Base-by-base conservation (phyloP, 2,113 vertebrate genomes). In the Gorilla gorilla region DNA sequence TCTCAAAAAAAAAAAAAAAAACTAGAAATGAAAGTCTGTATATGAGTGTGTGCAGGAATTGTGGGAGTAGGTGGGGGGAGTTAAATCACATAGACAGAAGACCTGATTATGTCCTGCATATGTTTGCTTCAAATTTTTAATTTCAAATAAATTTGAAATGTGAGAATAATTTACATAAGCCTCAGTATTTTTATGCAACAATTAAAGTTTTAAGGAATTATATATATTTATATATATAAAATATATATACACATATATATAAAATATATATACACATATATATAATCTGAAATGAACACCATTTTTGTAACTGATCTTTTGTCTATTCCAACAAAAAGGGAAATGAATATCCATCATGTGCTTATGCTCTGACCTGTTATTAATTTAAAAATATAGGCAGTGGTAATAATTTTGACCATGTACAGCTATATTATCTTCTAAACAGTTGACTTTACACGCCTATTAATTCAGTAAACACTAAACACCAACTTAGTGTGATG, bases 281-380 rank as follows among this genome's bases (percentile, higher is more conserved):
- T 55, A 7, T 20, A 40, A 52, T 80, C 48, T 45, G 16, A 97
- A 91, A 70, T 11, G 5, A 64, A 78, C 7, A 25, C 4, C 8
- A 30, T 78, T 92, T 92, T 73, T 38, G 0, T 57, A 93, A 90
- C 59, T 81, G 48, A 76, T 45, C 85, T 16, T 76, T 32, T 57
- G 10, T 70, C 35, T 89, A 43, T 68, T 64, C n/a, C 48, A 92
- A 50, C 2, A 85, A 78, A 66, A 86, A 6, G 27, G 23, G 5
- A 88, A 93, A 92, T 76, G 25, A 96, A 75, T 88, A 83, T 83
- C 38, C 75, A 75, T 38, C 30, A 72, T 52, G 7, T 72, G 17
- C 16, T 66, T 14, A 82, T 78, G 61, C 20, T 78, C 50, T 70
- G 27, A 79, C 10, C 12, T 64, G 22, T 50, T 64, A 68, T 32